Percentiles rank a stretch among this genome's conserved stretches.
Evolutionary conservation across 2,113 vertebrate species (phyloP).

Genomic region (Meriones unguiculatus): DNA sequence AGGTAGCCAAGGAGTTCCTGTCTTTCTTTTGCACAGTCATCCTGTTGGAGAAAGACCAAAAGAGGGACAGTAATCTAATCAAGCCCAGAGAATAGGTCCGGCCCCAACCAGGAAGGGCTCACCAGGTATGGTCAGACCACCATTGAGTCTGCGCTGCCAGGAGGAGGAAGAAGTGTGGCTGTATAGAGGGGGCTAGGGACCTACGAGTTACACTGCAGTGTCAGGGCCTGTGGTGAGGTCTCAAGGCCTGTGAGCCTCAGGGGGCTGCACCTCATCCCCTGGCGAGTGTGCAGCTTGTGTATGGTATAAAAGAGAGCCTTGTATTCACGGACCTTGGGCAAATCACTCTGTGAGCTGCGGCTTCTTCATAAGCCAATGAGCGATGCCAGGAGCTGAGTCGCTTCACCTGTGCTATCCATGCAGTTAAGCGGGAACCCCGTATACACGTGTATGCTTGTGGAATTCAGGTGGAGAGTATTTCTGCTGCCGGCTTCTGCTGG

Average conservation of each 20-base stretch:
- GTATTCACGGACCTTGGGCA: neutral
- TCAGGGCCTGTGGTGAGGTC: neutral
- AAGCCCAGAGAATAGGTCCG: neutral
- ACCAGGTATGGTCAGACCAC: neutral
- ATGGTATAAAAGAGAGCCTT: neutral
- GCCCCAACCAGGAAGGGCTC: neutral
- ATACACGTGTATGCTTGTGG: fast-evolving
- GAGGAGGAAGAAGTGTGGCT: neutral
- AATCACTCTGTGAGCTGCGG: neutral
- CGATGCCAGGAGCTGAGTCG: neutral
- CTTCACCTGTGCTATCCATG: neutral
- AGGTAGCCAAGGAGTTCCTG: neutral
- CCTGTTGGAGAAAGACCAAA: neutral
- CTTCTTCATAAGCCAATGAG: neutral
- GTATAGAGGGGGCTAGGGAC: neutral
- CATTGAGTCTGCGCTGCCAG: neutral
- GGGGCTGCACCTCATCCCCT: neutral
- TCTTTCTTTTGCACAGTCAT: neutral
- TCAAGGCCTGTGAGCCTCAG: neutral
- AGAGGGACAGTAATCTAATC: no score
- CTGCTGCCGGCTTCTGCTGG: neutral
- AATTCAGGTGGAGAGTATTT: no score
- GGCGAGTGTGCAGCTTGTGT: neutral
- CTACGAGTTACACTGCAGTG: neutral
- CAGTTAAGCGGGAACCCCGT: neutral